These are phyloP conservation scores for Colletes gigas DNA, from an alignment of 1,140 invertebrate species.

Conservation along the genomic window DNA sequence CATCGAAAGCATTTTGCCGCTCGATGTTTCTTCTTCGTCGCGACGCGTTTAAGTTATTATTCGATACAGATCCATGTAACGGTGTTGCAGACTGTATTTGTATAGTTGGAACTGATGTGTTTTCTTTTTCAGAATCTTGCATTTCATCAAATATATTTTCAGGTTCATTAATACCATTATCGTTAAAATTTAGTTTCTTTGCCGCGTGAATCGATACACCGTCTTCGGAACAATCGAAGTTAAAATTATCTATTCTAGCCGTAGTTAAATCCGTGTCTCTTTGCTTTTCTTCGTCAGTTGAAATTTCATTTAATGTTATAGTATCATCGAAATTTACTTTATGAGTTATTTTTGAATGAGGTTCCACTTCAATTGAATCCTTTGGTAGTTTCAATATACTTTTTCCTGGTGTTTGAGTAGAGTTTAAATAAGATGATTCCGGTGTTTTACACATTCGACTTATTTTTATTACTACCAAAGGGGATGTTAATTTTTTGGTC, in stretches of 20 bases:
- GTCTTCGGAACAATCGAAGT: conserved; percentile 30
- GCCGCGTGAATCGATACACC: conserved; percentile 47
- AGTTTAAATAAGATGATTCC: conserved; percentile 72
- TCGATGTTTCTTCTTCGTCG: background rate
- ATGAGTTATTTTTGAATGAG: conserved; percentile 47
- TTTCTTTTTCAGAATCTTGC: no score
- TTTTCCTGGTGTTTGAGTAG: conserved; percentile 72
- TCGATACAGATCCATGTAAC: background rate
- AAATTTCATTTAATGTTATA: conserved; percentile 52
- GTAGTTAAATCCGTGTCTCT: conserved; percentile 39
- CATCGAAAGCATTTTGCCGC: conserved; percentile 1
- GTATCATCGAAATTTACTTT: conserved; percentile 67
- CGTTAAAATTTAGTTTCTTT: conserved; percentile 68
- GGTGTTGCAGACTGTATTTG: background rate
- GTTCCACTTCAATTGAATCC: conserved; percentile 39
- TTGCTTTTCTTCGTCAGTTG: conserved; percentile 53
- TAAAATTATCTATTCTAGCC: conserved; percentile 58
- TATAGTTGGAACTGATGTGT: background rate
- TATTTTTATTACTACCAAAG: conserved; percentile 70
- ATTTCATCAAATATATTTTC: background rate
- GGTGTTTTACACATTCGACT: conserved; percentile 73
- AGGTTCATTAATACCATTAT: conserved; percentile 31
- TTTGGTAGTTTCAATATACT: conserved; percentile 74
- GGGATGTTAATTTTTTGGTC: conserved; percentile 55
- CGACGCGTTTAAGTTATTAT: background rate